Conservation (phyloP, 2,888 invertebrate genomes). For the Tyria jacobaeae region DNA sequence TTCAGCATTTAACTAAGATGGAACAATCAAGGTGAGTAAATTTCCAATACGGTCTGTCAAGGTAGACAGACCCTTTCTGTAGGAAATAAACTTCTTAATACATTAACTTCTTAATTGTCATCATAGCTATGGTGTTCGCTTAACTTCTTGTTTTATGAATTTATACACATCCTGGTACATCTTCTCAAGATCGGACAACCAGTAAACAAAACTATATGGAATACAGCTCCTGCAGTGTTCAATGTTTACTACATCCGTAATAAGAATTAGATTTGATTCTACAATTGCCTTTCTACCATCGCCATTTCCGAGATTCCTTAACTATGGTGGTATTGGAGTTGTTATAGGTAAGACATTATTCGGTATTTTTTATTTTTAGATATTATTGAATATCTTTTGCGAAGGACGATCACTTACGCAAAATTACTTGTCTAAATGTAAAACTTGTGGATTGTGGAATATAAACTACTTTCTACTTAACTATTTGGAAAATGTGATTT, state of each 20-base stretch:
- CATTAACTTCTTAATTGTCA: too few species aligned
- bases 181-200: constrained; percentile 87
- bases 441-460: too few species aligned
- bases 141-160: neutral
- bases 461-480: too few species aligned
- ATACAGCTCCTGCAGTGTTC: constrained; percentile 95
- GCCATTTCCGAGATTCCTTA: constrained; percentile 93
- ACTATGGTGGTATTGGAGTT: constrained; percentile 96
- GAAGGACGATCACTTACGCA: too few species aligned
- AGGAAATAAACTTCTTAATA: too few species aligned
- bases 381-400: too few species aligned
- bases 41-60: too few species aligned
- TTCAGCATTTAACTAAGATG: constrained; percentile 90
- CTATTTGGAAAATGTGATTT: too few species aligned
- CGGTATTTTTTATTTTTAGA: neutral
- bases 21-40: constrained; percentile 88
- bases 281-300: constrained; percentile 97
- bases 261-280: constrained; percentile 98
- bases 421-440: too few species aligned
- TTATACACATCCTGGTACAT: neutral
- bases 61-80: too few species aligned
- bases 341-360: constrained; percentile 89
- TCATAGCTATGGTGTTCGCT: too few species aligned
- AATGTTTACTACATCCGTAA: constrained; percentile 98
- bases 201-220: constrained; percentile 94